A percentile compares a stretch with the other conserved stretches of the same genome.
Conservation (phyloP, 2,113 vertebrate species). For the Brienomyrus brachyistius region DNA sequence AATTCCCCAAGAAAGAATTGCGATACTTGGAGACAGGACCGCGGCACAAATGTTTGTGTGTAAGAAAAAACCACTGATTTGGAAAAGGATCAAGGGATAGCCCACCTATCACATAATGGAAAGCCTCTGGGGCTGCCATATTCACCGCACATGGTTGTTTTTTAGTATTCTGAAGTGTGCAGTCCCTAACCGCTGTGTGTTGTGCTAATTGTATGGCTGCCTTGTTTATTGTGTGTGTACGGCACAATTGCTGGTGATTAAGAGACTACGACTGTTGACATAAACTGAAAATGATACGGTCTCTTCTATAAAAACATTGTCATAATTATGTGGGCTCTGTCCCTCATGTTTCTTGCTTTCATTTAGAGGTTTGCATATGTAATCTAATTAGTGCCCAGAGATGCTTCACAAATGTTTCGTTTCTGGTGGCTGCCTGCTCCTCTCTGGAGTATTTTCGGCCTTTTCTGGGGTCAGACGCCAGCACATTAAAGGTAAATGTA, state of each 20-base stretch:
- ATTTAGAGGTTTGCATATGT: slow-evolving; percentile 24
- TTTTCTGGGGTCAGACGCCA: not conserved
- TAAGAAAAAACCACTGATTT: slow-evolving; percentile 30
- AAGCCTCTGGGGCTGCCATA: slow-evolving; percentile 29
- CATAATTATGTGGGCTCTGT: slow-evolving; percentile 26
- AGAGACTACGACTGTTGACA: slow-evolving; percentile 16
- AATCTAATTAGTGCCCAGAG: slow-evolving; percentile 26
- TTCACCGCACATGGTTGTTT: slow-evolving; percentile 31
- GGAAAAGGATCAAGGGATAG: slow-evolving; percentile 37
- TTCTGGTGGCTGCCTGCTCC: not conserved
- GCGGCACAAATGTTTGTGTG: not conserved
- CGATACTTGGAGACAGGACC: not conserved
- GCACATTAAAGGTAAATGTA: not conserved
- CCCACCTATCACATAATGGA: slow-evolving; percentile 40
- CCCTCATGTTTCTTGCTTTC: slow-evolving; percentile 18
- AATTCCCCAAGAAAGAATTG: not conserved
- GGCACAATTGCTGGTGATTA: slow-evolving; percentile 27
- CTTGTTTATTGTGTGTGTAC: slow-evolving; percentile 35
- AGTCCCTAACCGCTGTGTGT: slow-evolving; percentile 29
- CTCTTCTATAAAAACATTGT: slow-evolving; percentile 24
- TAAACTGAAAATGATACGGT: slow-evolving; percentile 33
- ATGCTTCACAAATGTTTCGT: slow-evolving; percentile 6
- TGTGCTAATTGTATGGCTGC: slow-evolving; percentile 36
- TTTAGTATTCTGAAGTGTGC: slow-evolving; percentile 34
- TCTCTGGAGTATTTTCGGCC: not conserved